phyloP scores from a whole-genome alignment of 2,113 vertebrate genomes.

The Cebidichthys violaceus region DNA sequence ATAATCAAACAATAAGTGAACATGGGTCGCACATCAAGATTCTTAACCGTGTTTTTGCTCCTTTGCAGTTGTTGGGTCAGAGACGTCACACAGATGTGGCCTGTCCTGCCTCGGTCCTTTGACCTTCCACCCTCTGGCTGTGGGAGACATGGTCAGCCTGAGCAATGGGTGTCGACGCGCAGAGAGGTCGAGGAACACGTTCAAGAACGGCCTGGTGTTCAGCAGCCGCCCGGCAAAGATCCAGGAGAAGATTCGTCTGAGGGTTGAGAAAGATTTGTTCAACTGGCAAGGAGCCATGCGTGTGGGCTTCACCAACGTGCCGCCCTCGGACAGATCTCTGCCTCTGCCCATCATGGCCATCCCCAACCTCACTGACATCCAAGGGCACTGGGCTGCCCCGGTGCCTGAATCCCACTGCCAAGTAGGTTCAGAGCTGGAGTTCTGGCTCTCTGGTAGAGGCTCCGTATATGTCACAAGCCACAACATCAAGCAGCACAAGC shows the following conservation, averaged over 20 bases:
- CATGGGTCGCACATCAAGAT: not conserved
- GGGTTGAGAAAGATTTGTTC: constrained; percentile 41
- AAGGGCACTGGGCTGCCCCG: constrained; percentile 79
- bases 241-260: constrained; percentile 80
- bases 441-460: constrained; percentile 84
- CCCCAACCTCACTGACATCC: constrained; percentile 79
- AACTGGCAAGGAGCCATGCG: constrained; percentile 85
- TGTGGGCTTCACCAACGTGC: constrained; percentile 86
- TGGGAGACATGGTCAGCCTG: constrained; percentile 79
- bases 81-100: constrained; percentile 37
- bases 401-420: constrained; percentile 55
- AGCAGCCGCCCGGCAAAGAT: constrained; percentile 80
- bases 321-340: constrained; percentile 68
- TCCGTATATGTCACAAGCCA: constrained; percentile 48
- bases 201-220: constrained; percentile 86
- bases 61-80: not conserved
- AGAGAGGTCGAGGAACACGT: constrained; percentile 57
- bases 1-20: too few species aligned
- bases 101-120: constrained; percentile 65
- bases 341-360: constrained; percentile 84
- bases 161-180: constrained; percentile 65
- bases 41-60: not conserved
- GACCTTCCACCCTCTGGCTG: constrained; percentile 79
- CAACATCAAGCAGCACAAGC: not conserved
- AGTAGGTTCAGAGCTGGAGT: constrained; percentile 74